phyloP scores from a whole-genome alignment of 2,888 invertebrate genomes.

The Scotopteryx bipunctaria region DNA sequence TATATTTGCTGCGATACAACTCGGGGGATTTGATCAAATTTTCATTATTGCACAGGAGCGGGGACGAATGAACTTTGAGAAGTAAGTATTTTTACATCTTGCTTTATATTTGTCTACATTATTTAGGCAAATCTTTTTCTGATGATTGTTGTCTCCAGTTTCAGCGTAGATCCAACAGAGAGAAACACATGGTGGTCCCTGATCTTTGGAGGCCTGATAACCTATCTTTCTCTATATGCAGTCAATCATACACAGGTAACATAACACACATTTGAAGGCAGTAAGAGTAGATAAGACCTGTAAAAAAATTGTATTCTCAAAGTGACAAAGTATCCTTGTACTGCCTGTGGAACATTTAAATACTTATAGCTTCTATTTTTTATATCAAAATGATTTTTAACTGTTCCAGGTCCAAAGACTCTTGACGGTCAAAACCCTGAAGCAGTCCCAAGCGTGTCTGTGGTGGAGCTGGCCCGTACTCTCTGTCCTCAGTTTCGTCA shows the following conservation, averaged over 20 bases:
- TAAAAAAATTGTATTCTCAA: too few species aligned
- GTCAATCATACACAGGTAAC: constrained; percentile 91
- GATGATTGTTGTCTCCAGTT: constrained; percentile 71
- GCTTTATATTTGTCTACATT: neutral
- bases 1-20: constrained; percentile 86
- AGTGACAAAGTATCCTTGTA: too few species aligned
- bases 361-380: too few species aligned
- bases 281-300: too few species aligned
- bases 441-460: constrained; percentile 87
- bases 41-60: constrained; percentile 88
- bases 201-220: constrained; percentile 90
- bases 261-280: neutral
- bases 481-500: constrained; percentile 87
- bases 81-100: constrained; percentile 70
- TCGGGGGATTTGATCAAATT: constrained; percentile 88
- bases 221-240: constrained; percentile 91
- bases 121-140: too few species aligned
- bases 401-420: constrained; percentile 85
- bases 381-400: neutral
- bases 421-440: constrained; percentile 87
- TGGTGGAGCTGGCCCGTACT: constrained; percentile 93
- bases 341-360: too few species aligned
- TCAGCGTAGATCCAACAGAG: constrained; percentile 90
- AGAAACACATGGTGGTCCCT: constrained; percentile 93
- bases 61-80: constrained; percentile 87